These are phyloP conservation scores for Tyria jacobaeae DNA, from an alignment of 2,888 invertebrate species.

Conservation along the genomic window DNA sequence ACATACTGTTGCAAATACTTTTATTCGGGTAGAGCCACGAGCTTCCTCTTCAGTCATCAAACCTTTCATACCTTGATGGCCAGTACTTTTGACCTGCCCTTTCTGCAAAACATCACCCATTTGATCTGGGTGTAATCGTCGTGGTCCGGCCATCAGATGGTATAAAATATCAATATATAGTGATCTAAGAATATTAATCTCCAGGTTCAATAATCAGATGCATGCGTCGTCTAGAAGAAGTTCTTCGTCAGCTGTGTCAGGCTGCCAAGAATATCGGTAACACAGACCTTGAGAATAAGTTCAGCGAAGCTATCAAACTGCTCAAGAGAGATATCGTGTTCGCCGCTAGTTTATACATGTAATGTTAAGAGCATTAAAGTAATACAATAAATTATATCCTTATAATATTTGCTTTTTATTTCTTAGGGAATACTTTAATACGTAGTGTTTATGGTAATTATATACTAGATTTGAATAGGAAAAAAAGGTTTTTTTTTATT, in stretches of 20 bases:
- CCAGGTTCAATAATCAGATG: conserved; percentile 90
- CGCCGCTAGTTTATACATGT: conserved; percentile 97
- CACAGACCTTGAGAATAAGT: conserved; percentile 97
- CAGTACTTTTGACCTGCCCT: too few species aligned
- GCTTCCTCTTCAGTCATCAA: too few species aligned
- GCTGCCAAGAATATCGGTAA: conserved; percentile 99
- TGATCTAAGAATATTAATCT: conserved; percentile 1
- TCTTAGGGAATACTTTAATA: too few species aligned
- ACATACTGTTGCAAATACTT: too few species aligned
- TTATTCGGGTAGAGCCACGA: too few species aligned
- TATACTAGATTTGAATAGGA: too few species aligned
- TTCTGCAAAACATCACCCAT: too few species aligned
- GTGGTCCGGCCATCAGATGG: too few species aligned
- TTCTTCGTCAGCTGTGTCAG: conserved; percentile 97
- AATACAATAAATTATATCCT: conserved; percentile 1
- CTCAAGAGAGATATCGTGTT: conserved; percentile 99
- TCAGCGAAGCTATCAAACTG: conserved; percentile 95
- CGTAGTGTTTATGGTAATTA: too few species aligned
- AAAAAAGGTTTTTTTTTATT: too few species aligned
- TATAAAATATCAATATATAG: neutral
- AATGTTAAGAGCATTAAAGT: conserved; percentile 21
- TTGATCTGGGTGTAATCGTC: too few species aligned
- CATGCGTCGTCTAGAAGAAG: conserved; percentile 98
- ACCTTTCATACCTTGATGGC: too few species aligned
- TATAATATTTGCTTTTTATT: neutral